These are phyloP conservation scores for Globia sparganii DNA, from an alignment of 2,888 invertebrate genomes.

Conservation along the genomic window DNA sequence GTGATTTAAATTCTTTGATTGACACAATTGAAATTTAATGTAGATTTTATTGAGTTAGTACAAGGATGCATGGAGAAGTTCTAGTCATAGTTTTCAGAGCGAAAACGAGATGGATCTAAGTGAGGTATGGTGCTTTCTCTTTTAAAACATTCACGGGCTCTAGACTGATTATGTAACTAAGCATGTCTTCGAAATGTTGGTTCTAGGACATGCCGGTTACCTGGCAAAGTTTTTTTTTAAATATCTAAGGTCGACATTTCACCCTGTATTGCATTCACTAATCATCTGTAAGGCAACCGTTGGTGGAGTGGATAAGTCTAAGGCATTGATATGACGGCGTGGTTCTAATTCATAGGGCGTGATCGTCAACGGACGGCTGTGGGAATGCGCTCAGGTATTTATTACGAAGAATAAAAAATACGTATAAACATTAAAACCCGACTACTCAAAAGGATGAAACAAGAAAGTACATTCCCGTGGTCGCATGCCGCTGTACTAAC, in stretches of 20 bases:
- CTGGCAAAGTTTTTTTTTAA: not conserved
- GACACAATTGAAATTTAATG: not conserved
- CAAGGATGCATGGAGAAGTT: not conserved
- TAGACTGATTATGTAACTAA: not conserved
- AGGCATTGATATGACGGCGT: conserved; percentile 77
- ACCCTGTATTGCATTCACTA: conserved; percentile 52
- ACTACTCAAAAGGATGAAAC: too few relatives aligned
- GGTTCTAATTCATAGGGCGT: conserved; percentile 66
- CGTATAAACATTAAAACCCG: too few relatives aligned
- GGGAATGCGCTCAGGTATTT: conserved; percentile 38
- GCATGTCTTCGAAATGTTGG: not conserved
- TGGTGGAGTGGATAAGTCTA: conserved; percentile 81
- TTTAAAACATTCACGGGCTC: not conserved
- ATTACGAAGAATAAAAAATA: too few relatives aligned
- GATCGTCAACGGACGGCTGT: conserved; percentile 59
- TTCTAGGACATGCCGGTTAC: too few relatives aligned
- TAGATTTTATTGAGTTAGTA: not conserved
- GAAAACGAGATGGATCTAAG: not conserved
- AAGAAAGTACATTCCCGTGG: too few relatives aligned
- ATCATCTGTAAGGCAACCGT: conserved; percentile 84
- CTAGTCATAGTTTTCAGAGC: too few relatives aligned
- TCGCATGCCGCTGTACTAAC: too few relatives aligned
- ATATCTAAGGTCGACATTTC: conserved; percentile 38
- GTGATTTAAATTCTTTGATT: not conserved
- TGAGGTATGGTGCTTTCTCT: not conserved